Evolutionary conservation across 2,797 vertebrate species (phyloP), one percentile per base, ranked within the genome.

Genomic region (Lophius americanus): DNA sequence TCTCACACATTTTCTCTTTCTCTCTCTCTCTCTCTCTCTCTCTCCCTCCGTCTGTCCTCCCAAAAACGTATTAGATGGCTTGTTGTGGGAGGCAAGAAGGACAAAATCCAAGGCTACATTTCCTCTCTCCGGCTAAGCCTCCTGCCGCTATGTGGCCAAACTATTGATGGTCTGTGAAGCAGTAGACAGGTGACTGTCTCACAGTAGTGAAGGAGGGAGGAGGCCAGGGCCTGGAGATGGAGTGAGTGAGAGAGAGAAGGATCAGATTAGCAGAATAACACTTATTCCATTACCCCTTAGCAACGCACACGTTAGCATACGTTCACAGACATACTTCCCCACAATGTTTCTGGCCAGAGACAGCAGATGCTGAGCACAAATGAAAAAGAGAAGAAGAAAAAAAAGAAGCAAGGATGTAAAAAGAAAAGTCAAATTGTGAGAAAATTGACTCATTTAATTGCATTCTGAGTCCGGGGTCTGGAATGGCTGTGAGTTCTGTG

Each of bases 251-350:
- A 54, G 81, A 85, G 82, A 81, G 75, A 86, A 72, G 65, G 79
- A 86, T 81, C 9, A 85, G 86, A 90, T 90, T 86, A 90, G 75
- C 78, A 59, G 69, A 85, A 77, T 76, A 42, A 62, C 73, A 78
- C 78, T 88, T 88, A 89, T 89, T 88, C 79, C 83, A 89, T 92
- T 91, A 88, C 82, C 78, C 75, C 66, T 77, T 56, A 56, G 67
- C 66, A 63, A 53, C 35, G 50, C 65, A 81, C 52, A 75, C 66
- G 68, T 36, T 4, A 23, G 41, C 53, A 64, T 10, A 46, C 44
- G n/a, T 51, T 47, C 59, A 75, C 60, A 52, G 44, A 66, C 57
- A 43, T 38, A 51, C 6, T 51, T 37, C 7, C 47, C 0, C 38
- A 52, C 55, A 63, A 14, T n/a, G 36, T 57, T 38, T 76, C 78